Evolutionary conservation across 2,797 vertebrate genomes (phyloP).

Genomic region (Crenuchus spilurus): DNA sequence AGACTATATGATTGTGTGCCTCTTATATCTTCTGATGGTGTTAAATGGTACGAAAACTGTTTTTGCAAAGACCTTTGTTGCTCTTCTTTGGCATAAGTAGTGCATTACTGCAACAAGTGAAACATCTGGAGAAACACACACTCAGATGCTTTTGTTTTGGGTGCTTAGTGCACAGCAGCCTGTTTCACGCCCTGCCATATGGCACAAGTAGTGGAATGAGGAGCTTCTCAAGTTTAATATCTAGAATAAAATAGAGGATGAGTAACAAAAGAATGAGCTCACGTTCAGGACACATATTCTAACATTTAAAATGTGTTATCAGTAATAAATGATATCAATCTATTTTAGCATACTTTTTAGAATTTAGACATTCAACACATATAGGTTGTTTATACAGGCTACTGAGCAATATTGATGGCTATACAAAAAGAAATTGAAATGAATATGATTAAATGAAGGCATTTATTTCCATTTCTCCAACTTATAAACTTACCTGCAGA

Average conservation of each 20-base stretch:
- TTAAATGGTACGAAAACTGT: neutral
- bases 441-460: too few species aligned
- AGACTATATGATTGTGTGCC: neutral
- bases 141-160: neutral
- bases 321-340: neutral
- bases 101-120: neutral
- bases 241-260: neutral
- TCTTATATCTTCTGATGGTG: neutral
- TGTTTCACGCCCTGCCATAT: neutral
- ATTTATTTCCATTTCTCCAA: neutral
- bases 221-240: neutral
- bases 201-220: neutral
- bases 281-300: neutral
- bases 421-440: neutral
- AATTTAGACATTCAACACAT: neutral
- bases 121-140: slow-evolving; percentile 20
- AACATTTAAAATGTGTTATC: too few species aligned
- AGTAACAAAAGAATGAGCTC: too few species aligned
- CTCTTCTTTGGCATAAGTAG: neutral
- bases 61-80: neutral
- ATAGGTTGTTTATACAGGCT: too few species aligned
- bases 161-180: neutral
- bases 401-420: too few species aligned
- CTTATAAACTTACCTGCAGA: slow-evolving; percentile 49
- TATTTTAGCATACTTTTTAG: neutral